Evolutionary conservation across 2,797 vertebrate genomes (phyloP), one percentile per base, ranked within the genome.

Genomic region (Dallia pectoralis): DNA sequence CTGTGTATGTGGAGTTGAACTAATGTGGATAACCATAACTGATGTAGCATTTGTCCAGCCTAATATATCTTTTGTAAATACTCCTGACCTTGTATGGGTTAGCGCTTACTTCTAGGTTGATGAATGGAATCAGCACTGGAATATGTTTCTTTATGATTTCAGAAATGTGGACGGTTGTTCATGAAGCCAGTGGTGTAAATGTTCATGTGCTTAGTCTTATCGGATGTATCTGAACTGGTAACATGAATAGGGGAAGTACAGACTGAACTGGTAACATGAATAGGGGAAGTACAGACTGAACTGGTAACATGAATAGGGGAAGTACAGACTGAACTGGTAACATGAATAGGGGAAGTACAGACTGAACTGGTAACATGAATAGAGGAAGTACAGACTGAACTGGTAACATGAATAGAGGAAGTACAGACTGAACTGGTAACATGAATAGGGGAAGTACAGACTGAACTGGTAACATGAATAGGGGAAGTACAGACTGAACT

Each of bases 291-390:
- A 3, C 16, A 53, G 0, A 53, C 7, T 53, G 49, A 53, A 3
- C 6, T 53, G 49, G 49, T 18, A 18, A n/a, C 16, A 51, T 51
- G 49, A 51, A n/a, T 18, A 0, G 14, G 4, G 18, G 49, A 0
- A 5, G 18, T 15, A 3, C 48, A 18, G 2, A 49, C 14, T 18
- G 48, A 49, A 18, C 48, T 49, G 48, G 48, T 86, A 78, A 85
- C 74, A 80, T 68, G 76, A 86, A 69, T 75, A 77, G n/a, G n/a
- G 83, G 86, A 80, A 81, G 84, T 72, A 86, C 79, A 73, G 85
- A 84, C 67, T 70, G 70, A 78, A 70, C 81, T 87, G 72, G n/a
- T 68, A 79, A 62, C 16, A 49, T 49, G 48, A 49, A 49, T 3
- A 0, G 1, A 18, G 19, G 19, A 2, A 2, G 0, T 6, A 9